These are phyloP conservation scores for Clarias macrocephalus DNA, from an alignment of 2,113 vertebrate species.

Conservation along the genomic window DNA sequence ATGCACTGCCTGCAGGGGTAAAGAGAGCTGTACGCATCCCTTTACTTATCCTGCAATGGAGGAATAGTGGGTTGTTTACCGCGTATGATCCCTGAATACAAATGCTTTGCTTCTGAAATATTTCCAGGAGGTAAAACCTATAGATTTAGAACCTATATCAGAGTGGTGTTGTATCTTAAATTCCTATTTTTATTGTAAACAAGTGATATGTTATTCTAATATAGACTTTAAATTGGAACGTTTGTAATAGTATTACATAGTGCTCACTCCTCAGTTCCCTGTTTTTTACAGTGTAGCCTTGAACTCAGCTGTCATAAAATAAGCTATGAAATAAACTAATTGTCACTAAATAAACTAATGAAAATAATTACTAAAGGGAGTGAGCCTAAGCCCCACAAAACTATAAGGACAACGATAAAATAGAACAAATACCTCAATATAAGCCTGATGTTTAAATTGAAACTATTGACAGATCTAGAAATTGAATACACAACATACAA, in stretches of 20 bases:
- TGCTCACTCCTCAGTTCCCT: background rate
- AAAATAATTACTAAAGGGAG: background rate
- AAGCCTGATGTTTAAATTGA: background rate
- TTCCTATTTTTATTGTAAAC: background rate
- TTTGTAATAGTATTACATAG: background rate
- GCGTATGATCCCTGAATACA: background rate
- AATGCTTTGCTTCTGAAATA: constrained; percentile 4
- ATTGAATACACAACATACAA: background rate
- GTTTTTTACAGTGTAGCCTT: background rate
- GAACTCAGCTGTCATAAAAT: background rate
- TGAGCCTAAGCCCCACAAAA: too few relatives aligned
- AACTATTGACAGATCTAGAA: too few relatives aligned
- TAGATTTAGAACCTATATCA: background rate
- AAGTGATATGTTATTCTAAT: background rate
- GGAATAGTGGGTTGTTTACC: constrained; percentile 4
- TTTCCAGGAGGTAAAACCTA: constrained; percentile 8
- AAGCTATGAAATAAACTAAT: too few relatives aligned
- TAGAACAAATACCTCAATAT: background rate
- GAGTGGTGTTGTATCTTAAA: constrained; percentile 5
- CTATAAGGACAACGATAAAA: background rate
- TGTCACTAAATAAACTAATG: too few relatives aligned
- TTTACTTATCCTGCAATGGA: constrained; percentile 1
- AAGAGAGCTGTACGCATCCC: background rate
- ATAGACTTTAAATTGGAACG: background rate
- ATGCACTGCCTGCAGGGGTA: constrained; percentile 41